These are phyloP conservation scores for Camptogramma bilineatum DNA, from an alignment of 2,888 invertebrate species.

Conservation along the genomic window DNA sequence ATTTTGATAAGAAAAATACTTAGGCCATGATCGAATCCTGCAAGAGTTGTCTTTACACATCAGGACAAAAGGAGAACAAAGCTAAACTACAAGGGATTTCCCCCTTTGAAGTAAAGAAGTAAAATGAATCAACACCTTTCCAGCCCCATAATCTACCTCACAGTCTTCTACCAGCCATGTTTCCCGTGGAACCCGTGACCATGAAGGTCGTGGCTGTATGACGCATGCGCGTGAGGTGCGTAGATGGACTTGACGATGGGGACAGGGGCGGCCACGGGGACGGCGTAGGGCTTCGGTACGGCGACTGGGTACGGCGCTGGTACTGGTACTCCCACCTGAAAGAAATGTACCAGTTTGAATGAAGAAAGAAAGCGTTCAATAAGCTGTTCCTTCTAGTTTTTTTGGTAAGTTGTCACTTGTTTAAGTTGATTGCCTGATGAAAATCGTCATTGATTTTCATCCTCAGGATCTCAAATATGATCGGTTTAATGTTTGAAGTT, in stretches of 20 bases:
- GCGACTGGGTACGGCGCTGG: constrained; percentile 81
- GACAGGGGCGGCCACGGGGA: constrained; percentile 70
- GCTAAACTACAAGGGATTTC: background rate
- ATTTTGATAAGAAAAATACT: too few species aligned
- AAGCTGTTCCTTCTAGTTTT: background rate
- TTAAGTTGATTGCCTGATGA: too few species aligned
- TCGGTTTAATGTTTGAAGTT: too few species aligned
- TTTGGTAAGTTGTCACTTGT: too few species aligned
- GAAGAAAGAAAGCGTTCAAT: background rate
- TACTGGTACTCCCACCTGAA: constrained; percentile 76
- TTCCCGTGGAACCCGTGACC: constrained; percentile 52
- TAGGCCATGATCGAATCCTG: too few species aligned
- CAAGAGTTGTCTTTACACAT: too few species aligned
- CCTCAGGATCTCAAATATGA: too few species aligned
- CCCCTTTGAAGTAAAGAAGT: background rate
- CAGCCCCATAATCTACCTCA: constrained; percentile 23
- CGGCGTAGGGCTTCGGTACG: constrained; percentile 73
- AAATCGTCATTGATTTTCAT: too few species aligned
- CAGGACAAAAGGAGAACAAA: too few species aligned
- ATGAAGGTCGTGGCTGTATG: constrained; percentile 46
- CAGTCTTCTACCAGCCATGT: constrained; percentile 59
- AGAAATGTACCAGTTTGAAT: constrained; percentile 23
- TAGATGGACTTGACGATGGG: constrained; percentile 60
- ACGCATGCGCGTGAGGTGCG: constrained; percentile 47
- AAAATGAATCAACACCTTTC: background rate